Conservation (phyloP, 2,888 invertebrate genomes). For the Caenorhabditis sp. region DNA sequence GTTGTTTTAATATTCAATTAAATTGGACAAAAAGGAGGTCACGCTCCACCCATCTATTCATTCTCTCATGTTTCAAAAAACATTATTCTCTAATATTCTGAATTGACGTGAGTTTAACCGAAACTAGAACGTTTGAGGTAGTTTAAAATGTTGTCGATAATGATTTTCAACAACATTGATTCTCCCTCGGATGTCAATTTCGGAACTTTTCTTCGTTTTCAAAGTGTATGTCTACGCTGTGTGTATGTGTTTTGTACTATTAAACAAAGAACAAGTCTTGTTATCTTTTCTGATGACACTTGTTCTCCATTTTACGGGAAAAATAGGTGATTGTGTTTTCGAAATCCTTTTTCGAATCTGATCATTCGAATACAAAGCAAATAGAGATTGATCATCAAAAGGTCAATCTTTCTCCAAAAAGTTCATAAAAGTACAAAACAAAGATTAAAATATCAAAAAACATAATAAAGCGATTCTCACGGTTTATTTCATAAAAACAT, state of each 20-base stretch:
- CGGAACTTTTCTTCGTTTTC: neutral
- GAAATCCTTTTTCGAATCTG: neutral
- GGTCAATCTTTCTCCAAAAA: neutral
- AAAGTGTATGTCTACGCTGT: neutral
- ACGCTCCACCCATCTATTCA: neutral
- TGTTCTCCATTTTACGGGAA: neutral
- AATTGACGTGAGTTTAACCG: neutral
- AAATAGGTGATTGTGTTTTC: neutral
- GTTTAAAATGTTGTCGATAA: constrained; percentile 44
- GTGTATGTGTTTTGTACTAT: neutral
- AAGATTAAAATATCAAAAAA: too few relatives aligned
- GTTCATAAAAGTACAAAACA: too few relatives aligned
- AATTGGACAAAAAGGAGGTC: neutral
- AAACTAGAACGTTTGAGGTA: constrained; percentile 33
- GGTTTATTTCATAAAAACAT: neutral
- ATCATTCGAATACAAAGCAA: too few relatives aligned
- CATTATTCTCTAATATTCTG: neutral
- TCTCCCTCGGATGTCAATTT: constrained; percentile 25
- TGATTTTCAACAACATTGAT: constrained; percentile 25
- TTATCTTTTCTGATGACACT: neutral
- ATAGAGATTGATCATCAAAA: too few relatives aligned
- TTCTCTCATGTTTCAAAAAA: neutral
- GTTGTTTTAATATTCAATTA: neutral
- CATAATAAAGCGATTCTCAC: too few relatives aligned
- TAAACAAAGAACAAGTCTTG: neutral